Evolutionary conservation across 2,113 vertebrate species (phyloP).

Genomic region (Psittacus erithacus): DNA sequence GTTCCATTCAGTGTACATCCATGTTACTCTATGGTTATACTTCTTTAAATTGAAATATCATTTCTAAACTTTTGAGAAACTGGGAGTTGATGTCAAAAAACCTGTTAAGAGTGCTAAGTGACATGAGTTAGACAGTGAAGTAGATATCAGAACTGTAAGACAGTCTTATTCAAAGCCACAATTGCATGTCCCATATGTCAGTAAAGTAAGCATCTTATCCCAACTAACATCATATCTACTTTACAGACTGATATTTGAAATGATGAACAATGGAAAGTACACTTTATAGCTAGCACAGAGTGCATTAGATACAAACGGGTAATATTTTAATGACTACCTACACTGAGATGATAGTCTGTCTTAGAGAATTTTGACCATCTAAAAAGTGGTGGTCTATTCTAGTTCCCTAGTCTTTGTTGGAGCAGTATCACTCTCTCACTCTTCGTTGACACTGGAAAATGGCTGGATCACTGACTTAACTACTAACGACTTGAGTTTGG

Average conservation of each 20-base stretch:
- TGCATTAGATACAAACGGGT: background rate
- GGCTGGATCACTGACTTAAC: background rate
- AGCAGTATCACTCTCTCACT: background rate
- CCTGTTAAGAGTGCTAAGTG: background rate
- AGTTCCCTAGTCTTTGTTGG: background rate
- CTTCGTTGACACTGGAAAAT: background rate
- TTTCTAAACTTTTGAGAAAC: background rate
- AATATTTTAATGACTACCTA: background rate
- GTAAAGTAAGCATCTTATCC: slow-evolving; percentile 29
- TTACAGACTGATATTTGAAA: slow-evolving; percentile 36
- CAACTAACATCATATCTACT: background rate
- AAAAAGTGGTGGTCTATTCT: background rate
- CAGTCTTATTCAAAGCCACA: slow-evolving; percentile 37
- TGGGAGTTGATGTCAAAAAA: background rate
- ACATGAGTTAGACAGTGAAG: background rate
- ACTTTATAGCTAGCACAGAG: background rate
- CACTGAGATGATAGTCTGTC: background rate
- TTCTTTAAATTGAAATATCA: background rate
- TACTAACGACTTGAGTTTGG: background rate
- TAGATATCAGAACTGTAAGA: slow-evolving; percentile 5
- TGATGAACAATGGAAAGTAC: background rate
- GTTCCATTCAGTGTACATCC: background rate
- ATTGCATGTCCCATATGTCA: background rate
- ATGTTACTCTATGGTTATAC: background rate
- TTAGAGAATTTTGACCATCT: background rate